These are phyloP conservation scores for mouse (Mus musculus) DNA, from an alignment of 2,113 vertebrate species.

Conservation along the genomic window DNA sequence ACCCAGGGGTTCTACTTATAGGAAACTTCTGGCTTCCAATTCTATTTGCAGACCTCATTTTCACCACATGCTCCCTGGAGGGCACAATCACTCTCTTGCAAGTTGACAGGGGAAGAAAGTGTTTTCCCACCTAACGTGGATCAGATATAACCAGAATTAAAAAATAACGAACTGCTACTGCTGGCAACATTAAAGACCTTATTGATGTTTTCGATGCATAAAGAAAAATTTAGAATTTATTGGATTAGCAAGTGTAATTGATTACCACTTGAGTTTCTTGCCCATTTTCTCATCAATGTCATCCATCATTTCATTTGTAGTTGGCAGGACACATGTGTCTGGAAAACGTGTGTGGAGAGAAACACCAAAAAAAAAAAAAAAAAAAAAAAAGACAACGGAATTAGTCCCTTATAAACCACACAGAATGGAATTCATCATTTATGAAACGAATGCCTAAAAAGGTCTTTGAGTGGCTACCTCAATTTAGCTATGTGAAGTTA, in stretches of 20 bases:
- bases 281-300: constrained; percentile 86
- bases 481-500: not conserved
- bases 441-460: not conserved
- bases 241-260: not conserved
- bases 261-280: constrained; percentile 87
- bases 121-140: not conserved
- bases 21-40: not conserved
- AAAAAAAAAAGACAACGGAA: not conserved
- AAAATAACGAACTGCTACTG: not conserved
- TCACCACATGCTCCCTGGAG: not conserved
- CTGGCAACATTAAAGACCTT: not conserved
- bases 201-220: not conserved
- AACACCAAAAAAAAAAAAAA: too few relatives aligned
- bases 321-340: constrained; percentile 88
- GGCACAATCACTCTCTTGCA: not conserved
- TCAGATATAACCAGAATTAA: not conserved
- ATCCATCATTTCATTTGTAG: constrained; percentile 86
- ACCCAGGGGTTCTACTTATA: not conserved
- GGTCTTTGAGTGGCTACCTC: not conserved
- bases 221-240: not conserved
- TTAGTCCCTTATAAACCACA: not conserved
- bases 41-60: not conserved
- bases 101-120: not conserved
- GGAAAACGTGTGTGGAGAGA: constrained; percentile 22
- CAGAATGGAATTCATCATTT: constrained; percentile 10